Evolutionary conservation across 2,113 vertebrate species (phyloP), one percentile per base, ranked within the genome.

Genomic region (Zosterops japonicus): DNA sequence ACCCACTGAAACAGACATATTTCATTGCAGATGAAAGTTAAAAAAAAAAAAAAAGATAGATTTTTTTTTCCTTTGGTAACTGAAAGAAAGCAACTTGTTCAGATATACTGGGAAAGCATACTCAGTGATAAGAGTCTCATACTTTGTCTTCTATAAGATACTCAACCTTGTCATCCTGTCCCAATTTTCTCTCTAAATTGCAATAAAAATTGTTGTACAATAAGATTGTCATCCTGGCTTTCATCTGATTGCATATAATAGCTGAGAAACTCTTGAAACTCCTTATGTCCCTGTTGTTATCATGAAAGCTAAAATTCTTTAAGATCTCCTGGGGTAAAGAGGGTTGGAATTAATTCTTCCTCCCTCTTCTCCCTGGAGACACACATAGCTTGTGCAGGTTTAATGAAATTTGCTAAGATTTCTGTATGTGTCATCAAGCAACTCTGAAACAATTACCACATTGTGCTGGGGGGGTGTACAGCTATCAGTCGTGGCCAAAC

Each of bases 351-450:
- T 74, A 85, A 77, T 77, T 87, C 55, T 82, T 57, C 8, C 50
- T 31, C 29, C 5, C 5, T 44, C n/a, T 74, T 68, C 35, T 79
- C 71, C 55, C 33, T 20, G 42, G 59, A 94, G 83, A 61, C 29
- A 27, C 17, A 50, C 17, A 21, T 27, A 52, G 55, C 49, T 75
- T 63, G 27, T 68, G 44, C 0, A 0, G 75, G 16, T 83, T 92
- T 84, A 83, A 86, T 77, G 64, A 94, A 90, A 75, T 94, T 95
- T 95, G 52, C 53, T 81, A 47, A 93, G 84, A 94, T 82, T 93
- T 90, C 82, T 90, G 60, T 85, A 24, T 55, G 64, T 74, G 52
- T 31, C 80, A 78, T 63, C 65, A 84, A 81, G 70, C 47, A 82
- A 18, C 52, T 31, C 67, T 50, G 81, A 56, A 95, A 96, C 74